Evolutionary conservation across 2,888 invertebrate species (phyloP), one percentile per base, ranked within the genome.

Genomic region (Teinopalpus imperialis): DNA sequence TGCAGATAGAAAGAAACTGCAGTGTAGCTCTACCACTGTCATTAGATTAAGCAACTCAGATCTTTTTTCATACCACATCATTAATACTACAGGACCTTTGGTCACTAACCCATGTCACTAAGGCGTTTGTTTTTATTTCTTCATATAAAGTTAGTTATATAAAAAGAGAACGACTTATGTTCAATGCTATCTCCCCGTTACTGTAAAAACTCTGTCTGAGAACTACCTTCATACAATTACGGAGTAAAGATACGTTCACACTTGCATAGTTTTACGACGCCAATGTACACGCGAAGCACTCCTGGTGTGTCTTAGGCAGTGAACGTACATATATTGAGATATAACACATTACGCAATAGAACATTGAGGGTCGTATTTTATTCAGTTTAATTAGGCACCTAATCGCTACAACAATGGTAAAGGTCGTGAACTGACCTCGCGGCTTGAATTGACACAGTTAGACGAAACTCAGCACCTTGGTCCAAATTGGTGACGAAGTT

Each of bases 331-430:
- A 23, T n/a, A 9, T 24, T 32, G 18, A 44, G 35, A 23, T 21
- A 30, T 6, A 35, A 36, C 10, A 24, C 21, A 10, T 45, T 45
- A 23, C 44, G 20, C 39, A 45, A 45, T 16, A 23, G 3, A 45
- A 9, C 39, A 32, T 45, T 45, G 44, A 31, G 20, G 39, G 26
- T 9, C 2, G 23, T 14, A 32, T 32, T 45, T 39, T 32, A 32
- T 39, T 20, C 39, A 26, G 18, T 45, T 39, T 39, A 45, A 45
- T 45, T 45, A 45, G 32, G 32, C 39, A 27, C 32, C 21, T 20
- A 39, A 45, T 39, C 44, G 31, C 37, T 24, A 13, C 39, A 39
- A 45, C 44, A 45, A 45, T 45, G 24, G 39, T 18, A 45, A 32
- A 39, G 44, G 44, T 45, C 44, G 27, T 26, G 32, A 13, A 13